A percentile compares a stretch with the other conserved stretches of the same genome.
Evolutionary conservation across 2,888 invertebrate genomes (phyloP).

Genomic region (Rhogogaster chlorosoma): DNA sequence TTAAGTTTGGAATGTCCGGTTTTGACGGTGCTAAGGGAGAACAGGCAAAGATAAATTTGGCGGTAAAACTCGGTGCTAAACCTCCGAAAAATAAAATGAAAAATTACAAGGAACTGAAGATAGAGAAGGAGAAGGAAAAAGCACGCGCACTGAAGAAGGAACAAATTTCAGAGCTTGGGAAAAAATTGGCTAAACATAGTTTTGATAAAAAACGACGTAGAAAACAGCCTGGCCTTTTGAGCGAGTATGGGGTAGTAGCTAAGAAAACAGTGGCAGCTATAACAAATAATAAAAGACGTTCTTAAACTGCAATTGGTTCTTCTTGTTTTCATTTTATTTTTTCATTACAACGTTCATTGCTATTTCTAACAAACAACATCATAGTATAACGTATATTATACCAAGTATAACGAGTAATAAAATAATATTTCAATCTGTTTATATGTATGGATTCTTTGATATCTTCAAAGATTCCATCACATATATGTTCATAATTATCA

Average conservation of each 20-base stretch:
- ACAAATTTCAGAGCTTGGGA: constrained; percentile 63
- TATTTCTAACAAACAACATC: constrained; percentile 65
- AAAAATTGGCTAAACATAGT: constrained; percentile 63
- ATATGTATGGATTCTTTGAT: constrained; percentile 61
- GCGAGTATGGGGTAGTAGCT: constrained; percentile 70
- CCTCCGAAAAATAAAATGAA: constrained; percentile 83
- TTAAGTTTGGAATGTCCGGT: constrained; percentile 91
- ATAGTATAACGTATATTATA: constrained; percentile 65
- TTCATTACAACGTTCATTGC: constrained; percentile 65
- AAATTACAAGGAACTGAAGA: constrained; percentile 87
- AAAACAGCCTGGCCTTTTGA: constrained; percentile 65
- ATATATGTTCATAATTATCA: constrained; percentile 8
- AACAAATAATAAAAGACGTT: constrained; percentile 49
- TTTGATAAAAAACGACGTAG: constrained; percentile 52
- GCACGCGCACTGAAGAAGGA: constrained; percentile 78
- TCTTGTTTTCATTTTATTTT: constrained; percentile 60
- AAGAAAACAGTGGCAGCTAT: constrained; percentile 51
- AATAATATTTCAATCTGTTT: constrained; percentile 69
- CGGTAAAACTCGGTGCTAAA: constrained; percentile 91
- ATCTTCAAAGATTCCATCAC: constrained; percentile 15
- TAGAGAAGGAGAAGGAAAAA: constrained; percentile 82
- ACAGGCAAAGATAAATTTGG: constrained; percentile 88
- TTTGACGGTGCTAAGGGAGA: constrained; percentile 85
- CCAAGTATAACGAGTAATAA: constrained; percentile 73
- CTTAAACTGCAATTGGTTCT: constrained; percentile 54